Evolutionary conservation across 2,888 invertebrate genomes (phyloP), one percentile per base, ranked within the genome.

Genomic region (Taenaris catops): DNA sequence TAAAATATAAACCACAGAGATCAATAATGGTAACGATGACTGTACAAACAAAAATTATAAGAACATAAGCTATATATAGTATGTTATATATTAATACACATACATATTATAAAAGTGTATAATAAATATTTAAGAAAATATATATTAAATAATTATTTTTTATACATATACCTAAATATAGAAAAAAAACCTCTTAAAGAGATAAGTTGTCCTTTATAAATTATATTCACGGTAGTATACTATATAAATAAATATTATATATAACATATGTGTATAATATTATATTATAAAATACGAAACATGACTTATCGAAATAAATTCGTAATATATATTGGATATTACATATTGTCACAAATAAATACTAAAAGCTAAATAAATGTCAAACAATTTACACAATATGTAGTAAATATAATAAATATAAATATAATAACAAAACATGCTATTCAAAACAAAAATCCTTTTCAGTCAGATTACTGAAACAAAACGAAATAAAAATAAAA

Each of bases 381-480:
- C 2, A n/a, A n/a, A n/a, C n/a, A 3, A 14, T 4, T 14, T 14
- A 14, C 14, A 4, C 4, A 14, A 19, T 19, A n/a, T n/a, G n/a
- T n/a, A n/a, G n/a, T 19, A n/a, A 6, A 3, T 33, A 29, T 32
- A 45, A 8, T 33, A 41, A 47, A 24, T 34, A 49, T 43, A 39
- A 48, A 46, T 39, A 46, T 43, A 53, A 42, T 32, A 31, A 49
- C 19, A 29, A 33, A 49, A 49, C 38, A 53, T 56, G 43, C 48
- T 50, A 40, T 46, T 38, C 52, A 45, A 44, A 45, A 38, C 49
- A 49, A 47, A 58, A 45, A 50, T 58, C 72, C 74, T 74, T 75
- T 75, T 74, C 72, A 68, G 66, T 63, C 75, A 75, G 54, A 71
- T 69, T 69, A 65, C 46, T 31, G 32, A 36, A 40, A 44, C 35